phyloP scores from a whole-genome alignment of 2,888 invertebrate species.

The Drymonia ruficornis region DNA sequence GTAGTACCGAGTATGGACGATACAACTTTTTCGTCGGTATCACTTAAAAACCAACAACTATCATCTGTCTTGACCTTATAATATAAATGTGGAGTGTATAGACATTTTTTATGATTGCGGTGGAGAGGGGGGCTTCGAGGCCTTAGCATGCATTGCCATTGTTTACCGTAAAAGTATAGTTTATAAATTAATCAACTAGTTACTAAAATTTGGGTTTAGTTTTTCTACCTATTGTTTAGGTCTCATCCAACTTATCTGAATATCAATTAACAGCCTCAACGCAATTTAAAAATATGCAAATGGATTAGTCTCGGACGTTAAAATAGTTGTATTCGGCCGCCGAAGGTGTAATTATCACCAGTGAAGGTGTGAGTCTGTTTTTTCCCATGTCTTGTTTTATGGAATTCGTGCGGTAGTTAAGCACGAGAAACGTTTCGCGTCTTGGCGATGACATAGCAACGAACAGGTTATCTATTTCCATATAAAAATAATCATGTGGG shows the following conservation, averaged over 20 bases:
- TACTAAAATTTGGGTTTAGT: not conserved
- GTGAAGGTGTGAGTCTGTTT: conserved; percentile 2
- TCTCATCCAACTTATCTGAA: not conserved
- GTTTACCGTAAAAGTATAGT: too few relatives aligned
- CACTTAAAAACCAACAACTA: too few relatives aligned
- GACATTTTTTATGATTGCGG: too few relatives aligned
- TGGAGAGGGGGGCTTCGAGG: too few relatives aligned
- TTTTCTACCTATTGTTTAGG: not conserved
- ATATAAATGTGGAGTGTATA: too few relatives aligned
- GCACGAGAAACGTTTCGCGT: not conserved
- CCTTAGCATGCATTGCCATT: too few relatives aligned
- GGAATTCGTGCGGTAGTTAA: conserved; percentile 1
- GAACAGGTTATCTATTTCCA: not conserved
- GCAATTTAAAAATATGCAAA: conserved; percentile 7
- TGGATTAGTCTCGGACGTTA: conserved; percentile 5
- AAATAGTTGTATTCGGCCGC: not conserved
- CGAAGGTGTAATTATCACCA: conserved; percentile 3
- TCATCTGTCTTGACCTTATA: too few relatives aligned
- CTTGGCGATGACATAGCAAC: not conserved
- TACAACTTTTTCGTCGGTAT: too few relatives aligned
- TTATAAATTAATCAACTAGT: too few relatives aligned
- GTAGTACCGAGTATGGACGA: too few relatives aligned
- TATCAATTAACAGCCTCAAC: conserved; percentile 4
- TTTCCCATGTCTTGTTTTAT: conserved; percentile 5
- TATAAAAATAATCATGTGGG: not conserved